These are phyloP conservation scores for Serrognathus titanus DNA, from an alignment of 2,888 invertebrate species.

Conservation along the genomic window DNA sequence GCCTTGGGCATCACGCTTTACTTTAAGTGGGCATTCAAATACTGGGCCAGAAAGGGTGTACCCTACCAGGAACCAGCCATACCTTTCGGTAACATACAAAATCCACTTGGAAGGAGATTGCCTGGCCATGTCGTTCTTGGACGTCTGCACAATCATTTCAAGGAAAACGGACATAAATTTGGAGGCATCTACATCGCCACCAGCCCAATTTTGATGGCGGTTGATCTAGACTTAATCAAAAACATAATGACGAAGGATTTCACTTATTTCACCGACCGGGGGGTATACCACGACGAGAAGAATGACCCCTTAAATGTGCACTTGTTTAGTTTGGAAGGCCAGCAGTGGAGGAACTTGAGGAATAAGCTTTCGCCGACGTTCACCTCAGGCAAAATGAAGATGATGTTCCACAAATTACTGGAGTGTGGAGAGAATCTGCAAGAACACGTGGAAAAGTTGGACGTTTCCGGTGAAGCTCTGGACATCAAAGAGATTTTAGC, in stretches of 20 bases:
- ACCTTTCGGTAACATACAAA: not conserved
- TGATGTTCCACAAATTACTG: conserved; percentile 48
- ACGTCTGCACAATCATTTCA: conserved; percentile 11
- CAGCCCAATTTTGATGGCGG: conserved; percentile 23
- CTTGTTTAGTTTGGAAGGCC: conserved; percentile 45
- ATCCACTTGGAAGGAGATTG: not conserved
- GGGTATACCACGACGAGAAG: conserved; percentile 44
- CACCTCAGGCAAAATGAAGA: conserved; percentile 52
- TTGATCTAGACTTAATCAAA: conserved; percentile 46
- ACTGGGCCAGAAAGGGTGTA: conserved; percentile 4
- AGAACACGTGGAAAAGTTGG: conserved; percentile 4
- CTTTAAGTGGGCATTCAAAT: conserved; percentile 9
- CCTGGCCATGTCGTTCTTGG: not conserved
- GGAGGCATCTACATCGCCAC: conserved; percentile 12
- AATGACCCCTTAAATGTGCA: conserved; percentile 45
- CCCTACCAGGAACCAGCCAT: not conserved
- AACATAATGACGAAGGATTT: conserved; percentile 47
- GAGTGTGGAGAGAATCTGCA: conserved; percentile 25
- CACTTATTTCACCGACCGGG: conserved; percentile 48
- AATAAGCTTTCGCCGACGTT: conserved; percentile 52
- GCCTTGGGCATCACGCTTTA: not conserved
- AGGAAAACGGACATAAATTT: conserved; percentile 17
- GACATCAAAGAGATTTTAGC: conserved; percentile 34
- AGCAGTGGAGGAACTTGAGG: conserved; percentile 52
- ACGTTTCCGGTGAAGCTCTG: conserved; percentile 1